These are phyloP conservation scores for Sebastes steindachneri DNA, from an alignment of 2,797 vertebrate genomes.

Conservation along the genomic window DNA sequence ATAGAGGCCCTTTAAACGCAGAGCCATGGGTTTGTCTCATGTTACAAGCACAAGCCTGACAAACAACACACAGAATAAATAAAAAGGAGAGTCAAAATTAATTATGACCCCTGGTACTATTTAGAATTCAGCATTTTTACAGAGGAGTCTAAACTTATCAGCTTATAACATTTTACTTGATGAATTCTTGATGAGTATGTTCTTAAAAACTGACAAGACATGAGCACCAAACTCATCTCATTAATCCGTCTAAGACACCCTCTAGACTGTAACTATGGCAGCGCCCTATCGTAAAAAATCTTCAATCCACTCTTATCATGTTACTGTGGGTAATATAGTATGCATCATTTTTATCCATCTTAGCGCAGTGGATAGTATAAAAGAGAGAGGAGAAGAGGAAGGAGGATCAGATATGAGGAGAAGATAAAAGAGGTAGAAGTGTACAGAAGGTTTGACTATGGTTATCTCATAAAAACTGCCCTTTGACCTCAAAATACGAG, in stretches of 20 bases:
- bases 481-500: slow-evolving; percentile 17
- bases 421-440: slow-evolving; percentile 7
- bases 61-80: slow-evolving; percentile 23
- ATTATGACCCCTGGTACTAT: slow-evolving; percentile 1
- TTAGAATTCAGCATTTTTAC: not conserved
- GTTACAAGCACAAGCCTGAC: not conserved
- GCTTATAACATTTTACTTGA: slow-evolving; percentile 12
- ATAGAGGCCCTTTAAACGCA: not conserved
- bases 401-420: not conserved
- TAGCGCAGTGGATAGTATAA: not conserved
- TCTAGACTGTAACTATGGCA: slow-evolving; percentile 15
- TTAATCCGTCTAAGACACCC: slow-evolving; percentile 18
- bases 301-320: slow-evolving; percentile 23
- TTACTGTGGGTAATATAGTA: slow-evolving; percentile 23
- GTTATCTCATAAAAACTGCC: slow-evolving; percentile 40
- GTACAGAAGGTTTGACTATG: not conserved
- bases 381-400: not conserved
- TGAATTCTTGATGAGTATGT: slow-evolving; percentile 35
- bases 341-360: slow-evolving; percentile 37
- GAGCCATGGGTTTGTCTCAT: not conserved
- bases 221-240: slow-evolving; percentile 14
- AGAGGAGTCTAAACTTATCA: not conserved
- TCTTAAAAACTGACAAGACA: slow-evolving; percentile 20
- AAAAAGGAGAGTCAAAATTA: slow-evolving; percentile 6
- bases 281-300: slow-evolving; percentile 10